phyloP scores from a whole-genome alignment of 2,113 vertebrate species.

The Charina bottae region DNA sequence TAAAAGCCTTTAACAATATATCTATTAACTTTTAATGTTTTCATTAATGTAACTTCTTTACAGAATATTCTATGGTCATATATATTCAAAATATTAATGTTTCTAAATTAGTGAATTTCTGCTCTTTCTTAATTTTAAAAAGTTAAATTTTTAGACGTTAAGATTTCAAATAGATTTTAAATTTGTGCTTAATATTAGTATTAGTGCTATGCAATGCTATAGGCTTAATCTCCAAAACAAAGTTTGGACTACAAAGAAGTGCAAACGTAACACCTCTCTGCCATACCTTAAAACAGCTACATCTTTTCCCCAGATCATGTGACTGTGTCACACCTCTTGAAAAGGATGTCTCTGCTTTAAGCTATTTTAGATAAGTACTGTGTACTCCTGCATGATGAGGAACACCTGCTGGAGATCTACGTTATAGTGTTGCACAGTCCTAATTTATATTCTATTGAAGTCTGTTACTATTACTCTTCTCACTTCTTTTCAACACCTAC shows the following conservation, averaged over 20 bases:
- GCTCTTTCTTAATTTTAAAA: not conserved
- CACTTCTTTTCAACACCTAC: not conserved
- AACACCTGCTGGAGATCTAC: too few species aligned
- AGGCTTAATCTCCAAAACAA: too few species aligned
- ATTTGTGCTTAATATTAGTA: not conserved
- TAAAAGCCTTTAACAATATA: slow-evolving; percentile 44
- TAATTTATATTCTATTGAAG: not conserved
- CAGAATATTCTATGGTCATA: not conserved
- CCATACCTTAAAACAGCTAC: too few species aligned
- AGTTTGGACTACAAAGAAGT: too few species aligned
- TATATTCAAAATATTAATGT: not conserved
- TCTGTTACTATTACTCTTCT: not conserved
- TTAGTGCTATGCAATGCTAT: not conserved
- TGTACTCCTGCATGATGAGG: too few species aligned
- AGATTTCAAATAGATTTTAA: not conserved
- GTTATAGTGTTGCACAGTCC: too few species aligned
- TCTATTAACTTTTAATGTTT: slow-evolving; percentile 1
- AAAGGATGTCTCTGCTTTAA: too few species aligned
- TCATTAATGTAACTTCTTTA: not conserved
- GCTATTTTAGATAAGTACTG: too few species aligned
- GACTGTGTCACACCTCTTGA: too few species aligned
- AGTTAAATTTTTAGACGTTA: not conserved
- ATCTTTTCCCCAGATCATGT: too few species aligned
- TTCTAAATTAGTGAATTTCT: not conserved
- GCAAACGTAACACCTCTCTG: too few species aligned